phyloP scores from a whole-genome alignment of 2,888 invertebrate genomes.

The Drosophila quinaria region DNA sequence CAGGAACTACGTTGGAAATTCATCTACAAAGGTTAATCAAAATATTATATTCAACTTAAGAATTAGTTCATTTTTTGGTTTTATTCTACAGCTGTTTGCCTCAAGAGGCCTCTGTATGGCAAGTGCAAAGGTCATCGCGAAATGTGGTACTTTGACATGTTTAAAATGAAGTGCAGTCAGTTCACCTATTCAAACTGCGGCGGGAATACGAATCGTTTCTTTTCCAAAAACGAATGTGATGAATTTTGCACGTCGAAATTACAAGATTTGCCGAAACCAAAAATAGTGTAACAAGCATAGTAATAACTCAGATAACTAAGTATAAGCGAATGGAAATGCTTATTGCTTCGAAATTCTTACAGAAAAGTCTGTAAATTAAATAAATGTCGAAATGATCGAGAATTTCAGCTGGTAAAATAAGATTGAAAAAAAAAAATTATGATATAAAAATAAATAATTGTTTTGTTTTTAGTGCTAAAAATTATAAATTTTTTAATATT shows the following conservation, averaged over 20 bases:
- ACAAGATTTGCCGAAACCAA: neutral
- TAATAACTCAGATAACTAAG: too few species aligned
- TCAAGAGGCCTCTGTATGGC: constrained; percentile 19
- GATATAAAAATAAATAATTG: too few species aligned
- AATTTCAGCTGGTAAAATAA: too few species aligned
- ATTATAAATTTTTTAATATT: too few species aligned
- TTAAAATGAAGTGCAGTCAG: constrained; percentile 10
- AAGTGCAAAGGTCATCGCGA: constrained; percentile 33
- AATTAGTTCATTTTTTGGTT: neutral
- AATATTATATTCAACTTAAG: neutral
- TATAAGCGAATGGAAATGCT: too few species aligned
- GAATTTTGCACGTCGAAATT: constrained; percentile 19
- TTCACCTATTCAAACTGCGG: constrained; percentile 52
- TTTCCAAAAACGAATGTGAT: constrained; percentile 24
- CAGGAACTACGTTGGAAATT: neutral
- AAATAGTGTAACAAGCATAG: neutral
- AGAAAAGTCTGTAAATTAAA: too few species aligned
- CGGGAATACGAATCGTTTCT: constrained; percentile 52
- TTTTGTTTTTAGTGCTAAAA: too few species aligned
- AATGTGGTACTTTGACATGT: constrained; percentile 41
- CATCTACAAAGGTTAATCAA: constrained; percentile 16
- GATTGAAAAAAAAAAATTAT: too few species aligned
- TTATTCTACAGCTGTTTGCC: constrained; percentile 37
- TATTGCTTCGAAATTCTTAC: too few species aligned
- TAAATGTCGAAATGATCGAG: too few species aligned